Evolutionary conservation across 2,797 vertebrate species (phyloP), one percentile per base, ranked within the genome.

Genomic region (Tokudaia muenninki): DNA sequence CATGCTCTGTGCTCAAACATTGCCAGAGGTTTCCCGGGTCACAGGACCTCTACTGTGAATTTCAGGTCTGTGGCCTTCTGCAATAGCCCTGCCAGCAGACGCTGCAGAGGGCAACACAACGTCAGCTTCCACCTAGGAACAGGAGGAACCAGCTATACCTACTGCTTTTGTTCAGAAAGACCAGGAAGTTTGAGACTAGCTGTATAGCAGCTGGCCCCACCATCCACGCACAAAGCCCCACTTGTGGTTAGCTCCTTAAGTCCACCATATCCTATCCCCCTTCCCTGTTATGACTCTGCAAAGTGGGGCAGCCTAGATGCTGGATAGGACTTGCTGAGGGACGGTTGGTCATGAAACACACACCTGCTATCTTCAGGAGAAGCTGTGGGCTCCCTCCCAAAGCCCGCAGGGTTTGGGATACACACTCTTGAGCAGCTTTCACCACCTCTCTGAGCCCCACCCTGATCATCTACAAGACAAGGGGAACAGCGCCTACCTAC

Each of bases 371-470:
- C 4, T 31, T 57, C 9, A 10, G 55, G 47, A 14, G 75, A 74
- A 80, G 9, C 22, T 14, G 4, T 9, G 13, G 67, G 50, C 17
- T 19, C 24, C 52, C 17, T 2, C 74, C 26, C 22, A 7, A 29
- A 22, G 13, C 44, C 47, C 44, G 55, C 41, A 52, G 83, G 83
- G 34, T 87, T 89, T 74, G 29, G 63, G 79, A 80, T 91, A 41
- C 96, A 44, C 74, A 65, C 9, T 37, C 63, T 92, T 59, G 67
- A 55, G 47, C n/a, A 59, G n/a, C 24, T 63, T 79, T 92, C 84
- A 41, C 52, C 95, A 94, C 21, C 77, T 91, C 82, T 96, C 91
- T 88, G 78, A 75, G 50, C 26, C 9, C 59, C 63, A 19, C 2
- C 65, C 63, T 78, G 47, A 57, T 90, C 89, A 91, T 34, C 37